Evolutionary conservation across 2,113 vertebrate genomes (phyloP), one percentile per base, ranked within the genome.

Genomic region (Lethenteron reissneri): DNA sequence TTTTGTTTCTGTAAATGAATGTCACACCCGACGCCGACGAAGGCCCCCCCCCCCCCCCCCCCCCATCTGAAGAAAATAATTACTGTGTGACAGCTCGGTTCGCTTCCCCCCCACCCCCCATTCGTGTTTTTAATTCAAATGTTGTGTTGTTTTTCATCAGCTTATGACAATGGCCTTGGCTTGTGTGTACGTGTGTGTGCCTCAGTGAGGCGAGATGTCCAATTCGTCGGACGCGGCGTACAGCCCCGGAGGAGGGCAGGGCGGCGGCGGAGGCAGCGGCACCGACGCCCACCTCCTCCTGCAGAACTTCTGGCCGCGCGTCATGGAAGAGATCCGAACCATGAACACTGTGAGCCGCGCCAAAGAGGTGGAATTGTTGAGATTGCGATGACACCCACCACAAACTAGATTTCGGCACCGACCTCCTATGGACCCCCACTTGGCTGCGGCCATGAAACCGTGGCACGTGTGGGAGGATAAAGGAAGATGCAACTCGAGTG

Each of bases 311-410:
- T 97, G 94, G 94, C 92, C 94, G 9, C 85, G 90, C 1, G 90
- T 95, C 73, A 96, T 97, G 90, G 94, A 97, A 76, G 94, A 99
- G 79, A 96, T 99, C 72, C 85, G 90, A 72, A 99, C 91, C 78
- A 80, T 99, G 72, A 95, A 90, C 14, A 83, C 92, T 87, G 94
- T 99, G 82, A 74, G 84, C 17, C n/a, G 25, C 10, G 64, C n/a
- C 25, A 11, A n/a, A 68, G n/a, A 68, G 10, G 64, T 19, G 64
- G n/a, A 25, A 17, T 68, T 17, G 64, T 68, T 68, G n/a, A 68
- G 64, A 17, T 68, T 25, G 25, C 64, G 64, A n/a, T 17, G n/a
- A 11, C n/a, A 17, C 3, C n/a, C n/a, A 68, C 10, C 10, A 25
- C n/a, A 68, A 68, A 68, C 25, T 25, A 11, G 25, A 68, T 8